Conservation (phyloP, 2,113 vertebrate genomes). For the Sminthopsis crassicaudata region DNA sequence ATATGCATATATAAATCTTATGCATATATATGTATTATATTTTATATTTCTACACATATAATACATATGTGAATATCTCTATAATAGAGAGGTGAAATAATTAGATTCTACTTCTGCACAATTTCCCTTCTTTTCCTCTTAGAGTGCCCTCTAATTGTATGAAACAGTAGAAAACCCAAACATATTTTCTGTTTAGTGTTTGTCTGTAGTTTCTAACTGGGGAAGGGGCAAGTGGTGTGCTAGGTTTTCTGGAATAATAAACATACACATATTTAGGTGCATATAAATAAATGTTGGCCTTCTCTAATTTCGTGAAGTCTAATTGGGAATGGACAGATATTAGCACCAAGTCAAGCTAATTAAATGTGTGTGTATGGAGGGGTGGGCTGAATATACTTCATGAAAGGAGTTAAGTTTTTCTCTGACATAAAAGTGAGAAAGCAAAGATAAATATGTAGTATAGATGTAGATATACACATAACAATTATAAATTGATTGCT, state of each 20-base stretch:
- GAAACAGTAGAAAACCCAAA: background rate
- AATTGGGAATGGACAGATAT: background rate
- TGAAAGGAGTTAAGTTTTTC: background rate
- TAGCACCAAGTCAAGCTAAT: background rate
- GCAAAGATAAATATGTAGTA: background rate
- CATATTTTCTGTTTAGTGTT: background rate
- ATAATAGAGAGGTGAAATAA: background rate
- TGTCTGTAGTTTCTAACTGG: background rate
- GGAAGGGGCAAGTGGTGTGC: background rate
- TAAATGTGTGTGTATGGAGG: background rate
- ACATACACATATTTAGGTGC: background rate
- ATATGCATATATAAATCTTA: too few relatives aligned
- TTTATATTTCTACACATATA: too few relatives aligned
- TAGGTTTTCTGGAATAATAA: background rate
- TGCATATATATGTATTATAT: too few relatives aligned
- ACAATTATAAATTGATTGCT: background rate
- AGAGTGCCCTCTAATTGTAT: background rate
- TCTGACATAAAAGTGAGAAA: background rate
- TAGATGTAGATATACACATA: too few relatives aligned
- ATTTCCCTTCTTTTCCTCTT: background rate
- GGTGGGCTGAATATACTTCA: background rate
- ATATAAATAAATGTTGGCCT: background rate
- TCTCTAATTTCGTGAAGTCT: background rate
- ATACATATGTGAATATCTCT: too few relatives aligned
- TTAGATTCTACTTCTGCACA: background rate